Base-by-base conservation (phyloP, 2,113 vertebrate species). In the Tetraodon nigroviridis region DNA sequence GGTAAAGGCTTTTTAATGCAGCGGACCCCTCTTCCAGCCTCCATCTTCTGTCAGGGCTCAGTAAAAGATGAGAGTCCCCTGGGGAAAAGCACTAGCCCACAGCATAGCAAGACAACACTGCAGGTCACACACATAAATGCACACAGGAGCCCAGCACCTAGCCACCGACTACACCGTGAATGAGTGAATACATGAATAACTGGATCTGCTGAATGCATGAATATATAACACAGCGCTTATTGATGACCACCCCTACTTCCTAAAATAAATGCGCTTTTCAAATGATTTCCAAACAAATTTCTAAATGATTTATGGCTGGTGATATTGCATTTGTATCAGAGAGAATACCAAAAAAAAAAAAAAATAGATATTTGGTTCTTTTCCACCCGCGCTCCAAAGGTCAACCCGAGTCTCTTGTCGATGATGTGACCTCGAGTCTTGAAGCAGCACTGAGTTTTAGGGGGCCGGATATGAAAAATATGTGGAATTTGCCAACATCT, bases 1-100 rank as follows among this genome's bases (percentile, higher is more conserved):
- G 88, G 89, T 90, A 90, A 91, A 91, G 91, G 88, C 84, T 92
- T 91, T 91, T 91, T 91, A 91, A 91, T 90, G 88, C 88, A 89
- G 88, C 88, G 72, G 78, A 90, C 90, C 81, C 84, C 76, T 84
- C 87, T 89, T 80, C 76, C 87, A 88, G 81, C 89, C 89, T 90
- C 89, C 86, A 90, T 92, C 89, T 90, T 89, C 88, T 90, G 88
- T 89, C 89, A 89, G 86, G 82, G 85, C 88, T 86, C 89, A 87
- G 88, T 90, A 92, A 91, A 91, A 91, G 88, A 92, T 92, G 90
- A 91, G 89, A 89, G 86, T 81, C 87, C 89, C 87, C 83, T 69
- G 78, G 89, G 90, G 88, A 90, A 88, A 75, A 58, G 82, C 82
- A 80, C 82, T 84, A 81, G 81, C 87, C 84, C 59, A 72, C 83